Evolutionary conservation across 2,888 invertebrate species (phyloP), one percentile per base, ranked within the genome.

Genomic region (Cyaniris semiargus): DNA sequence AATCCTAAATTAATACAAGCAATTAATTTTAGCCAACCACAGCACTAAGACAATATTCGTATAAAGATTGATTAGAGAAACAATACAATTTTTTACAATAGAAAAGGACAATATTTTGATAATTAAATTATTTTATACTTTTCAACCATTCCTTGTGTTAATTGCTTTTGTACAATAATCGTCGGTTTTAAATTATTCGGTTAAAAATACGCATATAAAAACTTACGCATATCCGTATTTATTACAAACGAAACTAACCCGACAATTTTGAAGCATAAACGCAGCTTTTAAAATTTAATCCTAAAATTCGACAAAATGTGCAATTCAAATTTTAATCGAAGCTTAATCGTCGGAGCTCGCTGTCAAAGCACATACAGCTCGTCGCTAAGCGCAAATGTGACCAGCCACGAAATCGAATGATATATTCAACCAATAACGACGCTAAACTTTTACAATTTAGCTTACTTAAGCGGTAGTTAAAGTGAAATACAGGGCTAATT

Each of bases 291-390:
- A 23, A 60, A 60, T 23, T 4, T 66, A 10, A 15, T 21, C 27
- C 21, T 15, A 15, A 66, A 66, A 15, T 15, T 66, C 15, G 31
- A 27, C 18, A 56, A 31, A 31, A 34, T 53, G 75, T 75, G n/a
- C 31, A 13, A 15, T 34, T 31, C 56, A 53, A 56, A 31, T 56
- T 75, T 56, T 56, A 44, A 75, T 75, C 53, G 66, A 66, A 66
- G 66, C 15, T 66, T 66, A 31, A 66, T 66, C 31, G 70, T 71
- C 58, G 48, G 56, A 23, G 70, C 23, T 13, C 56, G 75, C 53
- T 66, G 78, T 76, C 75, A 78, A 76, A 78, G 78, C 79, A 76
- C 31, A 71, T 77, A 76, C 74, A 76, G 53, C 76, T 78, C 27
- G 21, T 56, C 15, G 66, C 75, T 75, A 70, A 77, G 77, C 76